A percentile compares a stretch with the other conserved stretches of the same genome.
Evolutionary conservation across 1,140 invertebrate species (phyloP).

Genomic region (Charaxes varanes): DNA sequence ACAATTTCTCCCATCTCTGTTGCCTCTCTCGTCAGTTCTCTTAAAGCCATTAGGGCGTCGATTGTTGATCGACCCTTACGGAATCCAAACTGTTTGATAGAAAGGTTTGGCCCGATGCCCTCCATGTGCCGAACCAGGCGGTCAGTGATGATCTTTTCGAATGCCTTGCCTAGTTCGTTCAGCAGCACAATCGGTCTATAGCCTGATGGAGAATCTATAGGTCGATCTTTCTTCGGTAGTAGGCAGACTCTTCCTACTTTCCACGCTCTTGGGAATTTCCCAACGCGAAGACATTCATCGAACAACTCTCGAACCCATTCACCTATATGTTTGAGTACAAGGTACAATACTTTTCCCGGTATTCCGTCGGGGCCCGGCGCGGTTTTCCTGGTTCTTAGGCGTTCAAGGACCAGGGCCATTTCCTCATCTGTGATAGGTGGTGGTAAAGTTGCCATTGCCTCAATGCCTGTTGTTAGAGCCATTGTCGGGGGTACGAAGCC

Average conservation of each 20-base stretch:
- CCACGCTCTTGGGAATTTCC: no score
- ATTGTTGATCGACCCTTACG: no score
- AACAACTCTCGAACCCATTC: no score
- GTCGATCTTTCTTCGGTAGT: no score
- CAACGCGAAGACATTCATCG: no score
- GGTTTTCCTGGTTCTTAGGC: neutral
- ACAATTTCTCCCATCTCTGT: neutral
- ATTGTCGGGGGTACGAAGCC: neutral
- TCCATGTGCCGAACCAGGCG: neutral
- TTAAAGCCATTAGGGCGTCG: no score
- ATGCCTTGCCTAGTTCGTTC: no score
- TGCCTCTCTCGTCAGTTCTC: no score
- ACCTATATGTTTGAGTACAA: neutral
- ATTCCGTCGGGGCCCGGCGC: neutral
- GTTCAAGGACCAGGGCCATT: slow-evolving; percentile 1
- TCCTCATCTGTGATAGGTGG: neutral
- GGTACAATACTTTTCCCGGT: neutral
- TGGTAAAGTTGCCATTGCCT: neutral
- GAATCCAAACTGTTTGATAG: neutral
- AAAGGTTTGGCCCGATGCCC: neutral
- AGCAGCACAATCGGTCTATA: no score
- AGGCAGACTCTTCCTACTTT: no score
- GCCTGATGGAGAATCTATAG: no score
- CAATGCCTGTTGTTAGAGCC: neutral
- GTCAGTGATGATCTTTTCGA: no score